These are phyloP conservation scores for Philereme vetulata DNA, from an alignment of 2,888 invertebrate species.

Conservation along the genomic window DNA sequence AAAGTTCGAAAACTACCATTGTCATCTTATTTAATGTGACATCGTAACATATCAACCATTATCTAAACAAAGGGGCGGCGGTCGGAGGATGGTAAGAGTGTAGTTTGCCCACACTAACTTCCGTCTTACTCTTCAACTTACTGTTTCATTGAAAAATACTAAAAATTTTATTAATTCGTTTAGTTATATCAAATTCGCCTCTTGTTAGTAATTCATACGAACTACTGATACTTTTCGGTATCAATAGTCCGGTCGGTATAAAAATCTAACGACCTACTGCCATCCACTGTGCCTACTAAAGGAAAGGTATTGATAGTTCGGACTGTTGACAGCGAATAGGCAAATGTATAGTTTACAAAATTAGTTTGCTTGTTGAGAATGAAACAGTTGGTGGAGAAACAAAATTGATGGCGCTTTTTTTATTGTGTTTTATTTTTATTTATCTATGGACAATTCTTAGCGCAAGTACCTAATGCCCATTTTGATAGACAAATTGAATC, in stretches of 20 bases:
- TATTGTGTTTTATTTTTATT: constrained; percentile 43
- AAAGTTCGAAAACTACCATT: not conserved
- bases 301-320: too few relatives aligned
- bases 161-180: too few relatives aligned
- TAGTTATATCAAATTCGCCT: too few relatives aligned
- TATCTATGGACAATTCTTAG: constrained; percentile 28
- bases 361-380: constrained; percentile 24
- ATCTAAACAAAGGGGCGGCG: constrained; percentile 63
- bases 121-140: constrained; percentile 49
- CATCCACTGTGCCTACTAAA: too few relatives aligned
- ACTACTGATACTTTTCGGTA: too few relatives aligned
- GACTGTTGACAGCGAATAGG: too few relatives aligned
- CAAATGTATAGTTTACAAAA: too few relatives aligned
- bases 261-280: too few relatives aligned
- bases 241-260: too few relatives aligned
- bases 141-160: constrained; percentile 50
- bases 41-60: constrained; percentile 39
- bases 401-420: constrained; percentile 59
- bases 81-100: constrained; percentile 64
- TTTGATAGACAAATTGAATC: too few relatives aligned
- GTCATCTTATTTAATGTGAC: constrained; percentile 1
- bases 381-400: constrained; percentile 50
- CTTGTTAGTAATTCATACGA: too few relatives aligned
- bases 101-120: constrained; percentile 76
- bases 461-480: constrained; percentile 4